Conservation (phyloP, 2,888 invertebrate species). For the Podotricha telesiphe region DNA sequence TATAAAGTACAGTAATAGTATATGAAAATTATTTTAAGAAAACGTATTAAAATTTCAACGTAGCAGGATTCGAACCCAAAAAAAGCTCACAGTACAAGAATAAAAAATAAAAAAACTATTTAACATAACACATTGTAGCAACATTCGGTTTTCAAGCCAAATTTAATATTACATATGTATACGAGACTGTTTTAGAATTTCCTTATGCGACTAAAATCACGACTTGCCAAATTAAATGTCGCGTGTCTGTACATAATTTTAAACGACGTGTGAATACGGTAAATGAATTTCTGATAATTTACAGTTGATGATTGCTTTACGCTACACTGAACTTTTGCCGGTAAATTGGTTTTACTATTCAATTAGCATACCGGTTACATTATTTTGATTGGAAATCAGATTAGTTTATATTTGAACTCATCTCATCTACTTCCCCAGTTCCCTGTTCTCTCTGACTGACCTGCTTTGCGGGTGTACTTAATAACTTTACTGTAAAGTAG, state of each 20-base stretch:
- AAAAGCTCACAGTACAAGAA: too few species aligned
- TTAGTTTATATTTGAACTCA: background rate
- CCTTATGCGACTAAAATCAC: slow-evolving; percentile 34
- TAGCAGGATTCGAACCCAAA: too few species aligned
- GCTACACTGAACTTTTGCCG: slow-evolving; percentile 23
- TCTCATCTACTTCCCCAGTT: background rate
- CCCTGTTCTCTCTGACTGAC: too few species aligned
- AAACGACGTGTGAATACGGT: slow-evolving; percentile 10
- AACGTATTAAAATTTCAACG: too few species aligned
- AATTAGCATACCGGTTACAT: slow-evolving; percentile 1
- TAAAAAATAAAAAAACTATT: too few species aligned
- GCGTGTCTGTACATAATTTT: slow-evolving; percentile 33
- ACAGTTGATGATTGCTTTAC: slow-evolving; percentile 26
- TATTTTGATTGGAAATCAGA: slow-evolving; percentile 11
- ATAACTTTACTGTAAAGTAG: too few species aligned
- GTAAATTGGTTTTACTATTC: slow-evolving; percentile 14
- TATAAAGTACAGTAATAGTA: too few species aligned
- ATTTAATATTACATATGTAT: background rate
- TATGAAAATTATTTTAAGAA: too few species aligned
- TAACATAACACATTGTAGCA: background rate
- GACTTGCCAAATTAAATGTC: slow-evolving; percentile 26
- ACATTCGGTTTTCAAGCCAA: background rate
- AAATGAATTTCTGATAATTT: slow-evolving; percentile 20
- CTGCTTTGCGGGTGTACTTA: too few species aligned
- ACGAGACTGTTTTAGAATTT: slow-evolving; percentile 1